Conservation (phyloP, 2,888 invertebrate species). For the Ischnura elegans region DNA sequence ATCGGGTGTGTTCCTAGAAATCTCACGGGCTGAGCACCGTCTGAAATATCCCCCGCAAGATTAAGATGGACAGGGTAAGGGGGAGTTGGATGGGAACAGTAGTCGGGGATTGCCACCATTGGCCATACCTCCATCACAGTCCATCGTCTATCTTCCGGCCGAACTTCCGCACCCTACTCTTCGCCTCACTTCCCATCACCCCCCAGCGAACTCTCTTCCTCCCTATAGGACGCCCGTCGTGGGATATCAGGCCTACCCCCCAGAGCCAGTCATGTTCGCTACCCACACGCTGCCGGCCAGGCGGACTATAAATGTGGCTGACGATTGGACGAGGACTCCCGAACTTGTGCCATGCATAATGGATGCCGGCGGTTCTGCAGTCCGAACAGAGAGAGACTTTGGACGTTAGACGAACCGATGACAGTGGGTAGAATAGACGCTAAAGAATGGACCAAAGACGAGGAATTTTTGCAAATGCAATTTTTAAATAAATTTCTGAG, state of each 20-base stretch:
- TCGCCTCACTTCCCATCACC: not conserved
- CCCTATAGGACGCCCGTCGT: not conserved
- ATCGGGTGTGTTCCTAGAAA: too few species aligned
- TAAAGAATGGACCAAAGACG: too few species aligned
- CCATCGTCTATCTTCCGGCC: not conserved
- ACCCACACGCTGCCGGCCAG: not conserved
- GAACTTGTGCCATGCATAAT: slow-evolving; percentile 13
- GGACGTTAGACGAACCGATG: not conserved
- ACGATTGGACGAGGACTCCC: not conserved
- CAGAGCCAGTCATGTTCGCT: not conserved
- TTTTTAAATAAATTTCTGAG: too few species aligned
- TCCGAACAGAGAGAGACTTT: not conserved
- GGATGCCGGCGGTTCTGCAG: not conserved
- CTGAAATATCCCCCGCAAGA: not conserved
- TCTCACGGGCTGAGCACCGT: not conserved
- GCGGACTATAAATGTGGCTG: not conserved
- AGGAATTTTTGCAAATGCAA: too few species aligned
- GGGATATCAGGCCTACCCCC: not conserved
- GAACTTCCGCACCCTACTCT: not conserved
- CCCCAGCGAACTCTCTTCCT: not conserved
- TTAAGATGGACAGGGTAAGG: not conserved
- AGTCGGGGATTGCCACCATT: not conserved
- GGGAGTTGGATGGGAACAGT: not conserved
- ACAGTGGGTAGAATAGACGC: not conserved
- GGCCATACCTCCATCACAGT: not conserved